Conservation (phyloP, 2,113 vertebrate genomes). For the Elanoides forficatus region DNA sequence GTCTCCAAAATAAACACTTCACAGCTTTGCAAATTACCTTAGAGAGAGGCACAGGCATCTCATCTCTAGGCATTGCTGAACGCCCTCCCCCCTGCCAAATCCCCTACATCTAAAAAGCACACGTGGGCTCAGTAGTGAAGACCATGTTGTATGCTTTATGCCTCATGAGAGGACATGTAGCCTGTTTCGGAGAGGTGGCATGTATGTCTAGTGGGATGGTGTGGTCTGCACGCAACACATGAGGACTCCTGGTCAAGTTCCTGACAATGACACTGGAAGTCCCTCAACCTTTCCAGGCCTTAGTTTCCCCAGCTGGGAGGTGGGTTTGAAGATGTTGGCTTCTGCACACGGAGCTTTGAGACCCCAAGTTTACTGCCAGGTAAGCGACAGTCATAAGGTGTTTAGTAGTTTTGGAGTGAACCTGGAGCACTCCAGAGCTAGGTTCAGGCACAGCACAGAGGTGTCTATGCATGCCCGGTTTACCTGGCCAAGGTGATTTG, state of each 20-base stretch:
- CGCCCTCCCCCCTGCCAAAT: not conserved
- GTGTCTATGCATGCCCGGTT: not conserved
- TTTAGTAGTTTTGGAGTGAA: not conserved
- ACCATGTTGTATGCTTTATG: fast-evolving
- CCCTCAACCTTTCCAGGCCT: not conserved
- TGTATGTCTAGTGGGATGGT: not conserved
- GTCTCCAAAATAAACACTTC: not conserved
- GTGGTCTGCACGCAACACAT: fast-evolving
- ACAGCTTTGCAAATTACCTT: not conserved
- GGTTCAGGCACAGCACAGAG: not conserved
- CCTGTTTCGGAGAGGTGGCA: not conserved
- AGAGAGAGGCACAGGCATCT: not conserved
- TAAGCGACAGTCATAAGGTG: not conserved
- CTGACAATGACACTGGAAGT: not conserved
- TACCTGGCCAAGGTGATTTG: not conserved
- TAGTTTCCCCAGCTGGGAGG: not conserved
- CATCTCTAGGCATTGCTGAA: not conserved
- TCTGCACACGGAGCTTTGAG: not conserved
- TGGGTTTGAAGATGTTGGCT: not conserved
- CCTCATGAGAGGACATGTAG: fast-evolving
- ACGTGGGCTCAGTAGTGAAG: fast-evolving
- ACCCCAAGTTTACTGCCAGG: not conserved
- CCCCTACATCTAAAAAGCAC: not conserved
- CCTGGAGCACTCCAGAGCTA: not conserved
- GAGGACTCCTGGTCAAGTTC: not conserved